Percentiles rank a stretch among this genome's conserved stretches.
These are phyloP conservation scores for Vireo altiloquus DNA, from an alignment of 2,113 vertebrate genomes.

Conservation along the genomic window DNA sequence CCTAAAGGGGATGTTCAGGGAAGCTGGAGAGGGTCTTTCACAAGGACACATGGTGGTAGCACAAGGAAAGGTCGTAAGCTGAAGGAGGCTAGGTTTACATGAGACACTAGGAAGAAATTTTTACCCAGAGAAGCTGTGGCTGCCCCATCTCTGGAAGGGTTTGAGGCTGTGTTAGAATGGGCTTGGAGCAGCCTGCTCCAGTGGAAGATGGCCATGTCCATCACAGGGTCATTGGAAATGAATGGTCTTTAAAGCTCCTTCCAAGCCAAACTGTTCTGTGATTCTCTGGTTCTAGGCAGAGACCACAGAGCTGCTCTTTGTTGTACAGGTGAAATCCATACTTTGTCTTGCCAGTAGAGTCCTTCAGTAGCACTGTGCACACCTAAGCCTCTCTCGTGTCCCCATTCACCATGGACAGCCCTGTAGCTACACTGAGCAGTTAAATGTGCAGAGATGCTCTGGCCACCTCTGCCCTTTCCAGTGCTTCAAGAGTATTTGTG, in stretches of 20 bases:
- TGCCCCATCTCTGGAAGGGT: neutral
- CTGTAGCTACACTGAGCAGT: fast-evolving
- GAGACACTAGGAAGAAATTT: neutral
- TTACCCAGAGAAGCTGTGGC: neutral
- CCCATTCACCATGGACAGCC: fast-evolving
- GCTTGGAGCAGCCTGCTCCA: neutral
- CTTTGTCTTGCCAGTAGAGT: fast-evolving
- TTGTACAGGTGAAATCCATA: neutral
- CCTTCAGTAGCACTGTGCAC: neutral
- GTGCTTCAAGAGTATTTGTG: neutral
- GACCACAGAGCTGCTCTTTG: neutral
- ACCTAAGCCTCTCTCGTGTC: neutral
- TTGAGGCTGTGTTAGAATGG: neutral
- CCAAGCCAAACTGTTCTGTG: neutral
- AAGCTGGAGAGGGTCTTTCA: neutral
- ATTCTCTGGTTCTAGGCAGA: neutral
- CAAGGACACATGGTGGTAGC: neutral
- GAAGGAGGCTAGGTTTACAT: neutral
- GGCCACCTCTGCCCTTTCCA: neutral
- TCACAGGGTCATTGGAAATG: fast-evolving
- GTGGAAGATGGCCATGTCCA: neutral
- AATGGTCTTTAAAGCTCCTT: neutral
- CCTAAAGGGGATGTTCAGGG: neutral
- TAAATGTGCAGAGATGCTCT: neutral
- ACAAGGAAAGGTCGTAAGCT: fast-evolving